These are phyloP conservation scores for Rhincodon typus DNA, from an alignment of 2,797 vertebrate genomes.

Conservation along the genomic window DNA sequence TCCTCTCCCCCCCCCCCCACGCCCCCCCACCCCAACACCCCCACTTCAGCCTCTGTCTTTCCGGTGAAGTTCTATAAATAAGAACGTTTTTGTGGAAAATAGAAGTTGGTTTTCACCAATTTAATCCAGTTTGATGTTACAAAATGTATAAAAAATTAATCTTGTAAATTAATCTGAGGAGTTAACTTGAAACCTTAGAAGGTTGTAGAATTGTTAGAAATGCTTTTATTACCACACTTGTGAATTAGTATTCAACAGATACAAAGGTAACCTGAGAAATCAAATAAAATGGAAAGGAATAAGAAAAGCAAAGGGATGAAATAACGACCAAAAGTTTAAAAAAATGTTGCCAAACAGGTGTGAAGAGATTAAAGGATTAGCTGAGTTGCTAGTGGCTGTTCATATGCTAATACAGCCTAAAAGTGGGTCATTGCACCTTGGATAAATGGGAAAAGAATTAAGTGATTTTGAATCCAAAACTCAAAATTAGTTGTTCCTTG, in stretches of 20 bases:
- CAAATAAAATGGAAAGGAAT: neutral
- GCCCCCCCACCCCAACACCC: too few species aligned
- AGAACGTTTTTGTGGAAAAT: neutral
- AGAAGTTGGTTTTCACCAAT: neutral
- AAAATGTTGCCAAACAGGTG: neutral
- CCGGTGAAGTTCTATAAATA: neutral
- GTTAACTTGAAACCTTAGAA: too few species aligned
- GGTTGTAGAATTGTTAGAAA: neutral
- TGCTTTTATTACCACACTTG: neutral
- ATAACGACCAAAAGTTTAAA: neutral
- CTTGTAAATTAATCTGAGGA: neutral
- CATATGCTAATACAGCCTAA: slow-evolving; percentile 16
- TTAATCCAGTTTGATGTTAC: neutral
- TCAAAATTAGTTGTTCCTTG: neutral
- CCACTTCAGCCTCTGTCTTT: too few species aligned
- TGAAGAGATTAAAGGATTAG: slow-evolving; percentile 1
- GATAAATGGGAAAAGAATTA: neutral
- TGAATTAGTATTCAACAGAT: neutral
- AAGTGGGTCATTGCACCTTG: neutral
- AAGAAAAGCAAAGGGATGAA: neutral
- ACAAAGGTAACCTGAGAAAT: neutral
- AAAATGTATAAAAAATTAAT: neutral
- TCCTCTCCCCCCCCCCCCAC: accelerated
- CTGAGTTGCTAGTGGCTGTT: neutral
- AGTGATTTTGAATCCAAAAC: neutral